These are phyloP conservation scores for Cosmorhoe ocellata DNA, from an alignment of 2,888 invertebrate species.

Conservation along the genomic window DNA sequence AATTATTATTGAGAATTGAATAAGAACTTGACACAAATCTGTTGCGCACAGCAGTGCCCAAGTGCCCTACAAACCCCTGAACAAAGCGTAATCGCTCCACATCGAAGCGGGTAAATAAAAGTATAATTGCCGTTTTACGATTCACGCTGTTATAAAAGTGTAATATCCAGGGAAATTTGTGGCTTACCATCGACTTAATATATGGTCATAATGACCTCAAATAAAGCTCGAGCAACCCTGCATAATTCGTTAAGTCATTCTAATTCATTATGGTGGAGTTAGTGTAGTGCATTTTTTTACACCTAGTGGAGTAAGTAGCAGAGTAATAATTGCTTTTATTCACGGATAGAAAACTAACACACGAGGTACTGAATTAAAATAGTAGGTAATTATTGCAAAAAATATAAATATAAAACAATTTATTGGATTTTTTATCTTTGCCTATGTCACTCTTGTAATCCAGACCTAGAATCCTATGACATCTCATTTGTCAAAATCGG, in stretches of 20 bases:
- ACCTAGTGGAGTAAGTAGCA: too few species aligned
- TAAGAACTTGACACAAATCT: background rate
- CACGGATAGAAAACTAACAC: too few species aligned
- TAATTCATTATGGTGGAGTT: background rate
- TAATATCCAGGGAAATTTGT: constrained; percentile 18
- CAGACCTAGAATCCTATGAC: too few species aligned
- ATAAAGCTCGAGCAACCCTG: constrained; percentile 1
- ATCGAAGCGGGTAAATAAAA: constrained; percentile 25
- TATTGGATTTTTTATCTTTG: too few species aligned
- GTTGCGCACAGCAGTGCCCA: constrained; percentile 8
- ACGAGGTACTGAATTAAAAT: too few species aligned
- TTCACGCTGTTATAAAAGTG: constrained; percentile 21
- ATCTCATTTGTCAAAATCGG: too few species aligned
- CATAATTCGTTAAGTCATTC: background rate
- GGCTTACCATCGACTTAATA: constrained; percentile 10
- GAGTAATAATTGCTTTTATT: too few species aligned
- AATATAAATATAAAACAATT: too few species aligned
- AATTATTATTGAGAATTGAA: background rate
- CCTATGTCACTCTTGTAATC: too few species aligned
- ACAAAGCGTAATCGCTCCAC: constrained; percentile 17
- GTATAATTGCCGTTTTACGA: constrained; percentile 26
- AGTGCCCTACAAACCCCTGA: constrained; percentile 11
- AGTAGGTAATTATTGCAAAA: too few species aligned
- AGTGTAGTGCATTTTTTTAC: too few species aligned
- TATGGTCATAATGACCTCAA: constrained; percentile 13